Base-by-base conservation (phyloP, 2,113 vertebrate genomes). In the Scomber colias region DNA sequence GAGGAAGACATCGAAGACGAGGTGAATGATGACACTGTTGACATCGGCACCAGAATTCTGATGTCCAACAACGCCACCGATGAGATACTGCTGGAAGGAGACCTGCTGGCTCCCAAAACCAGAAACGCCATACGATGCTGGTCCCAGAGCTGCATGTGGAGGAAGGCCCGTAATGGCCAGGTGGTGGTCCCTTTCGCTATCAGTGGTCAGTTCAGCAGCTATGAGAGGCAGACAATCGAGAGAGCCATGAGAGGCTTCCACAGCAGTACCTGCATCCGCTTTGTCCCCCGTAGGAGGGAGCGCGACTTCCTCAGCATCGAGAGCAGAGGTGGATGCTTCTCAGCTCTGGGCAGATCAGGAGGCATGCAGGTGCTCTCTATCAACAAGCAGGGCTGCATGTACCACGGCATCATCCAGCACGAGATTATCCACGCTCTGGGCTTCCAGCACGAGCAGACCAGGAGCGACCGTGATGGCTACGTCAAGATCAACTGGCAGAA, bases 401-500 rank as follows among this genome's bases (percentile, higher is more conserved):
- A 66, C 75, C 12, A 65, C 14, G 67, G 71, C 62, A 57, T 67
- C 74, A 35, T 72, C 48, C 67, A 72, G 67, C 81, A 83, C 30
- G 74, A 83, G 66, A 4, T 70, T 71, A 75, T 68, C 46, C 86
- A 85, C 40, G 79, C 82, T 76, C 86, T 79, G 86, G 86, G 75
- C 46, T 86, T 87, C 75, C 54, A 57, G 24, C 80, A 85, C 27
- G 72, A 76, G 19, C 84, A 84, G 44, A 79, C 68, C 72, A 84
- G 84, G 72, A 71, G 81, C 31, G 75, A 87, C 72, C 72, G 50
- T 0, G 85, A 76, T 70, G 1, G 0, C 6, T 54, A 84, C 24
- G 54, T 84, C 75, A 66, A 1, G 48, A 91, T 87, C 82, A 79
- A 86, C 68, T 83, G 77, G 81, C 16, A 19, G 30, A 83, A 87